Conservation (phyloP, 1,140 invertebrate species). For the Caerostris darwini region DNA sequence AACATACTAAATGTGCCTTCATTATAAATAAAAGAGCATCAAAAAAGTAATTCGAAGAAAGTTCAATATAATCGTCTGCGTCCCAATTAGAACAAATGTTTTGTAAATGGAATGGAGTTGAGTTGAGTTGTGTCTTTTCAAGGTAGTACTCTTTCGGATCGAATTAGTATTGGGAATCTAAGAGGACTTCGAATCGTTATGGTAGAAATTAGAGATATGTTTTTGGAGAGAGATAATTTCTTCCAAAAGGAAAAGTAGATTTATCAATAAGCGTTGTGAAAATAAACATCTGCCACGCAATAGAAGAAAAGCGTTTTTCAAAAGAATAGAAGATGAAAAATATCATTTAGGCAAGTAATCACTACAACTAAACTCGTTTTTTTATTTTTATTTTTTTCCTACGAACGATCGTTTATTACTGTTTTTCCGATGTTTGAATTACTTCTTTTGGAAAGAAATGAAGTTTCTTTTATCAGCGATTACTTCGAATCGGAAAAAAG, state of each 20-base stretch:
- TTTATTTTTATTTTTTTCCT: too few species aligned
- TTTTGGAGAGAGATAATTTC: constrained; percentile 51
- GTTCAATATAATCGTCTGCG: neutral
- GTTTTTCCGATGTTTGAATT: neutral
- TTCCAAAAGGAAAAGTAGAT: constrained; percentile 44
- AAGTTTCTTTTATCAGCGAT: neutral
- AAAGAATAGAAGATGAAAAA: constrained; percentile 46
- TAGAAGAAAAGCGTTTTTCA: neutral
- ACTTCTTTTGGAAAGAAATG: neutral
- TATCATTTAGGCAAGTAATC: constrained; percentile 24
- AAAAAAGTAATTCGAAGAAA: constrained; percentile 31
- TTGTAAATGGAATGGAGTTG: constrained; percentile 3
- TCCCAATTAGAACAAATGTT: constrained; percentile 42
- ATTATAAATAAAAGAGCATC: constrained; percentile 48
- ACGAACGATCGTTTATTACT: neutral
- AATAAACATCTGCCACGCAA: constrained; percentile 21
- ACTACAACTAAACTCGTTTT: neutral
- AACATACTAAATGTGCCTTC: constrained; percentile 32
- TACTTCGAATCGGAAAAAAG: neutral
- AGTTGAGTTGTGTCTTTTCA: constrained; percentile 16
- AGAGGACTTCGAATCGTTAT: constrained; percentile 10
- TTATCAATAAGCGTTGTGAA: constrained; percentile 72
- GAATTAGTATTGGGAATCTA: constrained; percentile 31
- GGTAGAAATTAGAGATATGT: neutral
- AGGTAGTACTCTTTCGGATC: neutral